Evolutionary conservation across 2,797 vertebrate species (phyloP).

Genomic region (Sebastes iracundus): DNA sequence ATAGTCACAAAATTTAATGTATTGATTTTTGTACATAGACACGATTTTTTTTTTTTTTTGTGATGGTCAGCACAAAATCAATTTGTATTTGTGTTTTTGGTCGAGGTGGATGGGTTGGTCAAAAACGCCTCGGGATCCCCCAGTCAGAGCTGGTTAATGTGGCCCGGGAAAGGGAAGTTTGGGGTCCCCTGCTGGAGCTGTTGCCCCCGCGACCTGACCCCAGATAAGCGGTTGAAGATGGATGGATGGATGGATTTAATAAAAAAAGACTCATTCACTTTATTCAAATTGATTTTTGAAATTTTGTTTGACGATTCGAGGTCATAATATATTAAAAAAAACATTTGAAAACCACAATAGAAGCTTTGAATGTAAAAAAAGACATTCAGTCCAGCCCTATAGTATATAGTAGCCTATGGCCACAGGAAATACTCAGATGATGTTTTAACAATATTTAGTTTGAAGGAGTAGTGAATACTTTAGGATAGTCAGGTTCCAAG

Average conservation of each 20-base stretch:
- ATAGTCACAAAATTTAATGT: too few relatives aligned
- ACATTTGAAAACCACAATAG: not conserved
- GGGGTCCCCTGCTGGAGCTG: too few relatives aligned
- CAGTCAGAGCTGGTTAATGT: too few relatives aligned
- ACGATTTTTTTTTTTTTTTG: too few relatives aligned
- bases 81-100: too few relatives aligned
- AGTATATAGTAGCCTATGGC: not conserved
- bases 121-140: too few relatives aligned
- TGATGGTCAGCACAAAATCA: too few relatives aligned
- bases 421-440: not conserved
- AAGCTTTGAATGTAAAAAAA: not conserved
- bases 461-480: not conserved
- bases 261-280: not conserved
- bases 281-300: not conserved
- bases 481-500: not conserved
- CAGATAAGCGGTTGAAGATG: too few relatives aligned
- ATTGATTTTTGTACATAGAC: too few relatives aligned
- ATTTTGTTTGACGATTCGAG: not conserved
- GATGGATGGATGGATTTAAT: not conserved
- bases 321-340: too few relatives aligned
- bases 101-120: too few relatives aligned
- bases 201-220: rapidly evolving
- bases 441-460: not conserved
- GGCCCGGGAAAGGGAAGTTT: too few relatives aligned
- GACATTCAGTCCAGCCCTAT: not conserved